A percentile compares a stretch with the other conserved stretches of the same genome.
These are phyloP conservation scores for Leptocoma aspasia DNA, from an alignment of 2,113 vertebrate species.

Conservation along the genomic window DNA sequence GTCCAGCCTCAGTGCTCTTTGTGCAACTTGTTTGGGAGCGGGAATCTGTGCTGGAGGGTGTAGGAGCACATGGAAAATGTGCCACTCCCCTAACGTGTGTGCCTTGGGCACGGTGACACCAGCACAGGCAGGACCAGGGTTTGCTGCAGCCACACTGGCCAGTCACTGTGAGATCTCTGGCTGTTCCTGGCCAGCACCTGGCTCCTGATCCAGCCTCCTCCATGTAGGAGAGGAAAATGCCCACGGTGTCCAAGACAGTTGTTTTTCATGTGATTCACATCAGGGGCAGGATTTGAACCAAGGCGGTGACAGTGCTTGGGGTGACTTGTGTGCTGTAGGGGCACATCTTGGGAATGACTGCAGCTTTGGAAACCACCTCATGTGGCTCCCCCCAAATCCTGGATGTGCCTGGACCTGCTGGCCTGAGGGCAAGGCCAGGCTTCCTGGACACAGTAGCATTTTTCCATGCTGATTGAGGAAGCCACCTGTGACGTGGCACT, in stretches of 20 bases:
- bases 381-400: background rate
- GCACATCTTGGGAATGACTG: background rate
- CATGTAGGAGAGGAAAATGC: background rate
- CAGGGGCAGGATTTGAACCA: background rate
- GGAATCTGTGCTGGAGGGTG: background rate
- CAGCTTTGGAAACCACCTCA: background rate
- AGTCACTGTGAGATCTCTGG: background rate
- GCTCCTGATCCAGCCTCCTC: background rate
- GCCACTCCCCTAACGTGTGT: accelerated
- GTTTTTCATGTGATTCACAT: background rate
- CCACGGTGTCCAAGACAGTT: background rate
- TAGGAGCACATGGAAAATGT: background rate
- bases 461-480: background rate
- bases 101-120: background rate
- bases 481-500: background rate
- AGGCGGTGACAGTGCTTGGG: background rate
- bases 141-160: background rate
- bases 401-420: background rate
- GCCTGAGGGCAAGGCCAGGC: background rate
- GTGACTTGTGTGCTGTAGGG: background rate
- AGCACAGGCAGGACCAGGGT: background rate
- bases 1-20: background rate
- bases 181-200: background rate
- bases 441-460: background rate
- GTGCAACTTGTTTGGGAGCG: background rate